Evolutionary conservation across 1,140 invertebrate genomes (phyloP), one percentile per base, ranked within the genome.

Genomic region (Orchesella cincta): DNA sequence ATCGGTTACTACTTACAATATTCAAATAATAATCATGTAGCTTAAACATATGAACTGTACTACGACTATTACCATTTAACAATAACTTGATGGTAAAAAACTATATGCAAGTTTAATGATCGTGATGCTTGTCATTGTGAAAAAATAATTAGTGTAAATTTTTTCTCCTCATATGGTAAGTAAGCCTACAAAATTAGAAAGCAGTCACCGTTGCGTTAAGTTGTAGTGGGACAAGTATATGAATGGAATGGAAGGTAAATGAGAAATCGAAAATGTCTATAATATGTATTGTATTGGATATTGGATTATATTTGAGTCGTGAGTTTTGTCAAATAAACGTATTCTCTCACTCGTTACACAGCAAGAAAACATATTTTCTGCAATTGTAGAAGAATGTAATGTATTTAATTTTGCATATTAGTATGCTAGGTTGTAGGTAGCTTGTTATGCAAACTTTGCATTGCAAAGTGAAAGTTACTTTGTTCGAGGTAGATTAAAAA

Each of bases 281-380:
- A 46, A 12, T 46, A 46, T 46, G n/a, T n/a, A n/a, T 12, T 46
- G 39, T 46, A 46, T 12, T 46, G 39, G 20, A 46, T 57, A 57
- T 46, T 8, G 39, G 39, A 46, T 46, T 8, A 18, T 12, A n/a
- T 67, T 31, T 31, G 62, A 67, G 62, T 67, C 62, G 26, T 67
- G 62, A 67, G 31, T 29, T 46, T 67, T 67, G 62, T 67, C 62
- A 67, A 67, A 67, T 31, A 67, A 67, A 67, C 62, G 33, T 67
- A 67, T 67, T 67, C 62, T 67, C 62, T 67, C 62, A 67, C 62
- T 67, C 62, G 62, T 67, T 67, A 18, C n/a, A n/a, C n/a, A n/a
- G n/a, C n/a, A n/a, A n/a, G n/a, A n/a, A n/a, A n/a, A n/a, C n/a
- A n/a, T n/a, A n/a, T n/a, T n/a, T n/a, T n/a, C n/a, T n/a, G n/a